Conservation (phyloP, 2,113 vertebrate species). For the Raphicerus campestris region DNA sequence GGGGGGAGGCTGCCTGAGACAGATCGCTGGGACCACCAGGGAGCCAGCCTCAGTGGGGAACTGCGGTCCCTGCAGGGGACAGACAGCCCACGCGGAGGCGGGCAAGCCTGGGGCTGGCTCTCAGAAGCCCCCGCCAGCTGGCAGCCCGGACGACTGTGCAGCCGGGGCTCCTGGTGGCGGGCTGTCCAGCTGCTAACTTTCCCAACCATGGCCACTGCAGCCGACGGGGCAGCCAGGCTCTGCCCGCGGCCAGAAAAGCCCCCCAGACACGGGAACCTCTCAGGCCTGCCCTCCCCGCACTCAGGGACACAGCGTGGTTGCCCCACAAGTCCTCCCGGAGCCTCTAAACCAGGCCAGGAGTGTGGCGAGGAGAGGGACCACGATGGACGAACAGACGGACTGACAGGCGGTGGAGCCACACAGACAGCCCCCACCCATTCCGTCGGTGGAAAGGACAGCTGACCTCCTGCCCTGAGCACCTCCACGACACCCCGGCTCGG, state of each 20-base stretch:
- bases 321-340: rapidly evolving
- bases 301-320: rapidly evolving
- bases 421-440: neutral
- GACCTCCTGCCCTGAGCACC: neutral
- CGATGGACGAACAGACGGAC: rapidly evolving
- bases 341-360: neutral
- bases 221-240: neutral
- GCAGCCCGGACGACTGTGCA: neutral
- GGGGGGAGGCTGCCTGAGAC: neutral
- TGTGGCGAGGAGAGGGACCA: neutral
- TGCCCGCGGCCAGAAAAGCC: rapidly evolving
- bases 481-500: no score
- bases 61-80: neutral
- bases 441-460: neutral
- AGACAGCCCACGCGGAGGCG: neutral
- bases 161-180: neutral
- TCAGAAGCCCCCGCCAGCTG: neutral
- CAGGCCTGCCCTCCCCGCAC: rapidly evolving
- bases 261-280: rapidly evolving
- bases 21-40: neutral
- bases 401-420: rapidly evolving
- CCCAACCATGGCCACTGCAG: neutral
- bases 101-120: neutral
- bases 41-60: neutral
- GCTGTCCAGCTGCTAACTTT: neutral